Evolutionary conservation across 2,797 vertebrate species (phyloP).

Genomic region (Agapornis canus): DNA sequence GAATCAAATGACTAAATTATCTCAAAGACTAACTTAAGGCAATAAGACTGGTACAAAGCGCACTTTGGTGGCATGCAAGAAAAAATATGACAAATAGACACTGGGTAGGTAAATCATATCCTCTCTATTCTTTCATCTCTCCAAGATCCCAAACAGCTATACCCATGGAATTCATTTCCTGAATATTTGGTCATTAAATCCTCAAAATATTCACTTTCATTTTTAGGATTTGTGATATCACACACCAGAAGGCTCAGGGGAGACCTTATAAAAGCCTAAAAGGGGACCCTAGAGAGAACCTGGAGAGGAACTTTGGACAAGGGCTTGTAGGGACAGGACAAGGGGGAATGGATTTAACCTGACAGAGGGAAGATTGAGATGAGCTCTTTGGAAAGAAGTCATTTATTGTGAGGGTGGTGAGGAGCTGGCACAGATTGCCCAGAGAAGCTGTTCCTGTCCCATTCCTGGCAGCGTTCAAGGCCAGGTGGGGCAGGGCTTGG

Average conservation of each 20-base stretch:
- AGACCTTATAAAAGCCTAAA: background rate
- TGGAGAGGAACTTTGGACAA: background rate
- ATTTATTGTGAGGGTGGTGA: background rate
- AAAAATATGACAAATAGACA: background rate
- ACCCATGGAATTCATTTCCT: background rate
- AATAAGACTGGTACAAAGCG: background rate
- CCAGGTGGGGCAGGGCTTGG: background rate
- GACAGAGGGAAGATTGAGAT: background rate
- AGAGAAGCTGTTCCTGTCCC: background rate
- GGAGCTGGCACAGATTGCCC: background rate
- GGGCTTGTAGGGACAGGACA: background rate
- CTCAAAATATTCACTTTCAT: background rate
- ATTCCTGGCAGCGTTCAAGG: background rate
- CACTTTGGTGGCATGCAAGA: background rate
- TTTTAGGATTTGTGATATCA: background rate
- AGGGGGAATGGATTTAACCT: background rate
- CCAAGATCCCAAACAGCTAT: background rate
- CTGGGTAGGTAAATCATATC: background rate
- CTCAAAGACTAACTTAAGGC: background rate
- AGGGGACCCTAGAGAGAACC: background rate
- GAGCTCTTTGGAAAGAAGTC: background rate
- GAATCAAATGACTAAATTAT: background rate
- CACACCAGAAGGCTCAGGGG: background rate
- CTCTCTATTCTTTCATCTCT: background rate
- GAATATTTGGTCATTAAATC: background rate